Conservation (phyloP, 2,797 vertebrate genomes). For the Sorex maritimensis region DNA sequence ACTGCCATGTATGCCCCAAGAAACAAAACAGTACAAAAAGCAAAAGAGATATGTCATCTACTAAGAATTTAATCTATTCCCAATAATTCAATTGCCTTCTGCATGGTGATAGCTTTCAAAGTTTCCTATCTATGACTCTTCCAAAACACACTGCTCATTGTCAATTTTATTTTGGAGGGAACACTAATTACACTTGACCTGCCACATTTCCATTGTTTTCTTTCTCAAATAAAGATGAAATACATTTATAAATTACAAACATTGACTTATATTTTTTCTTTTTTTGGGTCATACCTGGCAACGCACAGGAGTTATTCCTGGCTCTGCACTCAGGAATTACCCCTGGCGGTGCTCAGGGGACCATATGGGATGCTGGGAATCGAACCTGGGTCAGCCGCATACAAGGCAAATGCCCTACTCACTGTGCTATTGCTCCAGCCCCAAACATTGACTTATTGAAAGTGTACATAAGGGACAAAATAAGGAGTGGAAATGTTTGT, state of each 20-base stretch:
- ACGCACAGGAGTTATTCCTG: too few species aligned
- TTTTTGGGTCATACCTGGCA: too few species aligned
- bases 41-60: not conserved
- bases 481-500: not conserved
- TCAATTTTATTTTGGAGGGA: slow-evolving; percentile 15
- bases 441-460: slow-evolving; percentile 15
- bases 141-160: slow-evolving; percentile 7
- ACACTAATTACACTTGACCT: slow-evolving; percentile 12
- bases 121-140: not conserved
- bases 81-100: not conserved
- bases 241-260: slow-evolving; percentile 57
- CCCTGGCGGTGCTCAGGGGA: too few species aligned
- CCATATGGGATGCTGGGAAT: too few species aligned
- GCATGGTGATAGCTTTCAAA: not conserved
- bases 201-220: not conserved
- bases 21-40: not conserved
- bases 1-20: not conserved
- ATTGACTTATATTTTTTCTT: not conserved
- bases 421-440: too few species aligned
- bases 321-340: too few species aligned
- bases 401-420: too few species aligned
- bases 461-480: slow-evolving; percentile 24
- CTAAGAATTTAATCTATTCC: not conserved
- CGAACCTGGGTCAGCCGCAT: too few species aligned
- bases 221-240: not conserved